These are phyloP conservation scores for Ciconia stormi DNA, from an alignment of 2,113 vertebrate genomes.

Conservation along the genomic window DNA sequence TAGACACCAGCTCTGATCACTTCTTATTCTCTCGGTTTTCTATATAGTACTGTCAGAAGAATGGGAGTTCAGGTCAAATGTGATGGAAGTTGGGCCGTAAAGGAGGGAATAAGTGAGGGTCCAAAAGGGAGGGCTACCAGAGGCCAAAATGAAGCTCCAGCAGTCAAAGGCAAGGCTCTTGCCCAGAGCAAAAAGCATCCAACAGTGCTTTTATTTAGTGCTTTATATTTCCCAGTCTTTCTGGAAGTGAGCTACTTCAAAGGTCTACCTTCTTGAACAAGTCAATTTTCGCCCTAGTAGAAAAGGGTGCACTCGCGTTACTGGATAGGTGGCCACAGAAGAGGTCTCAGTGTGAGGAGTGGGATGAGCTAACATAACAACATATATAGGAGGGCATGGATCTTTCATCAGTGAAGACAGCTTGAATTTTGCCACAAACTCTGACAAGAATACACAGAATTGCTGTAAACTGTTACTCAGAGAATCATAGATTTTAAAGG, in stretches of 20 bases:
- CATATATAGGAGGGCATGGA: background rate
- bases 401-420: background rate
- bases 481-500: background rate
- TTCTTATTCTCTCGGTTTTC: background rate
- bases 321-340: background rate
- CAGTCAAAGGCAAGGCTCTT: background rate
- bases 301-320: background rate
- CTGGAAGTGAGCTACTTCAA: background rate
- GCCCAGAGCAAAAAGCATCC: background rate
- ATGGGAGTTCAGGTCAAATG: background rate
- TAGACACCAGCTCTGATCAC: background rate
- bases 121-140: background rate
- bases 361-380: background rate
- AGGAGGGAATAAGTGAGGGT: background rate
- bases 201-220: background rate
- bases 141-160: background rate
- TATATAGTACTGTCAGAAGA: background rate
- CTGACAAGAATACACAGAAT: background rate
- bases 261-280: background rate
- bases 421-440: background rate
- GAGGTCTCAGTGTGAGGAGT: background rate
- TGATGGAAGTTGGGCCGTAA: background rate
- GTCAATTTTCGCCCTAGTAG: background rate
- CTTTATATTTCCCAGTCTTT: background rate
- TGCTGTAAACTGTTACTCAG: background rate